Evolutionary conservation across 2,797 vertebrate species (phyloP).

Genomic region (Diglossa cyanea): DNA sequence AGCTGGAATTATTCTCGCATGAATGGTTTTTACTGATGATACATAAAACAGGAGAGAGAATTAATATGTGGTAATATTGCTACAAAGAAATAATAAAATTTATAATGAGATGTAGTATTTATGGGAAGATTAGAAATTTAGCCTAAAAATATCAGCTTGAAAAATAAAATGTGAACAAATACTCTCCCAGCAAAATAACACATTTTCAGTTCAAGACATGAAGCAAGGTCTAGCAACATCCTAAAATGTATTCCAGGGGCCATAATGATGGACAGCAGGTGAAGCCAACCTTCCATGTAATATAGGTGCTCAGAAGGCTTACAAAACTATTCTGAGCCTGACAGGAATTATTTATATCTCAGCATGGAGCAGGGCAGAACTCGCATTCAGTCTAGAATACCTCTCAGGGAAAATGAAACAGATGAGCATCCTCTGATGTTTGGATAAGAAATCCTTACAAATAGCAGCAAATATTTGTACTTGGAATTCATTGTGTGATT

Average conservation of each 20-base stretch:
- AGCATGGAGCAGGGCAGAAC: background rate
- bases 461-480: background rate
- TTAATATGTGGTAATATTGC: background rate
- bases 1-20: conserved; percentile 52
- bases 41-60: conserved; percentile 48
- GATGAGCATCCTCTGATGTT: background rate
- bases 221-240: background rate
- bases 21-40: conserved; percentile 63
- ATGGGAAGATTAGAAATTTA: conserved; percentile 21
- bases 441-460: background rate
- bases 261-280: background rate
- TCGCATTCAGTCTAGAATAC: background rate
- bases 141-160: conserved; percentile 13
- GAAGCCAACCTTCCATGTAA: background rate
- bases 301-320: background rate
- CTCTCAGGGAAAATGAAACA: background rate
- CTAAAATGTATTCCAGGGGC: background rate
- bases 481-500: background rate
- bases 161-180: conserved; percentile 29
- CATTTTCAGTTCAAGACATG: background rate
- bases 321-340: background rate
- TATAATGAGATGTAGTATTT: background rate
- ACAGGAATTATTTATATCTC: background rate
- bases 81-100: background rate
- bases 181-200: background rate